Evolutionary conservation across 2,888 invertebrate genomes (phyloP), one percentile per base, ranked within the genome.

Genomic region (Lithophane semibrunnea): DNA sequence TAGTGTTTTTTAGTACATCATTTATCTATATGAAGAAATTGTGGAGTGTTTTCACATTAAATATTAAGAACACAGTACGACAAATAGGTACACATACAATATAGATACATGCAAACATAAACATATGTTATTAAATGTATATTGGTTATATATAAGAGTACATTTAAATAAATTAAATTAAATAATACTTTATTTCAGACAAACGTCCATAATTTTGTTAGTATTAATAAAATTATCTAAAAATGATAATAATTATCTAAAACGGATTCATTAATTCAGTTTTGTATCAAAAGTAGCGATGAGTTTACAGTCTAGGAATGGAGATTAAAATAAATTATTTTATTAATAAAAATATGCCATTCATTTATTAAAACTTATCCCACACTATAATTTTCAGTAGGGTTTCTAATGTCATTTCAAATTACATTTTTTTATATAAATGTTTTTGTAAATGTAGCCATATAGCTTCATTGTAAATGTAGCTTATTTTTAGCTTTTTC

Each of bases 21-120:
- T 29, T 8, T 37, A 66, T 3, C 9, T 44, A 49, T 7, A 21
- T n/a, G 10, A 24, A 24, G 7, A n/a, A 18, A 18, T 21, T 68
- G 37, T 63, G 12, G 21, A 60, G 70, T 60, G 56, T 75, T 75
- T 69, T 69, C 10, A 73, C 56, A 73, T 73, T 16, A 37, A 70
- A 63, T 49, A 83, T 67, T 79, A 73, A 56, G 52, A 72, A 78
- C 44, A 85, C 80, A 83, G 13, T 56, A 87, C 86, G 70, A 84
- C 84, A 86, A 68, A 73, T 65, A 86, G 8, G 12, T 58, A 54
- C 66, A 84, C 70, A 87, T 71, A 82, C 75, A 84, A 63, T 72
- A 76, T 65, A 73, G 13, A 75, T 82, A 82, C 84, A 82, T 86
- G 77, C 77, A 80, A 58, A 83, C 69, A 79, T 78, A 72, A 64